phyloP scores from a whole-genome alignment of 2,113 vertebrate species.

The Arothron firmamentum region DNA sequence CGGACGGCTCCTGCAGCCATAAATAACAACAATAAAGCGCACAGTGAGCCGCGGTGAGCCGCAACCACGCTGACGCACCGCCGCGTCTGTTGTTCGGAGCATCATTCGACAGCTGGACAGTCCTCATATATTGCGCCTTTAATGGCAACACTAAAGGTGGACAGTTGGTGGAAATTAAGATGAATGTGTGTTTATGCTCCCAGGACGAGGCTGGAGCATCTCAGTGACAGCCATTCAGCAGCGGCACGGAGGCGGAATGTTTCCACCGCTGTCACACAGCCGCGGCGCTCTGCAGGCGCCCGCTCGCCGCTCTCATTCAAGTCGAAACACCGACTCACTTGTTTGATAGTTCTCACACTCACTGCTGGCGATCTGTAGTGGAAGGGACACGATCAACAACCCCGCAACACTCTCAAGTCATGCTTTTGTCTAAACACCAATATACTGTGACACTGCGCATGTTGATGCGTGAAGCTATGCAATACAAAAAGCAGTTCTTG shows the following conservation, averaged over 20 bases:
- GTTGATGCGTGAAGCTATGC: no score
- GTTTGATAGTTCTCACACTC: no score
- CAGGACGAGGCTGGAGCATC: conserved; percentile 11
- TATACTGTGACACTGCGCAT: no score
- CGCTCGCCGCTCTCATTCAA: no score
- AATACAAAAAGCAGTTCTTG: no score
- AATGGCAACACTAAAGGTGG: conserved; percentile 8
- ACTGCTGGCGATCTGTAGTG: no score
- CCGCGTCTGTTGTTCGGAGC: neutral
- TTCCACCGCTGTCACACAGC: no score
- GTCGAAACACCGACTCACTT: no score
- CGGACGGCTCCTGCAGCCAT: neutral
- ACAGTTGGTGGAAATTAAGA: conserved; percentile 27
- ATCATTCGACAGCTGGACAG: neutral
- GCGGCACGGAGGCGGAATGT: neutral
- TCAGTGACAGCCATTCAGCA: conserved; percentile 5
- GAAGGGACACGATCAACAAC: no score
- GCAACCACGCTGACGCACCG: neutral
- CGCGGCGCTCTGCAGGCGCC: no score
- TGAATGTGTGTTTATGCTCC: conserved; percentile 26
- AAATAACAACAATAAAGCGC: neutral
- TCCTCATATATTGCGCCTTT: neutral
- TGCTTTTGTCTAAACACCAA: no score
- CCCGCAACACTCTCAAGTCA: no score
- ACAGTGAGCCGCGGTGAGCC: neutral